Evolutionary conservation across 2,888 invertebrate species (phyloP), one percentile per base, ranked within the genome.

Genomic region (Abscondita cerata): DNA sequence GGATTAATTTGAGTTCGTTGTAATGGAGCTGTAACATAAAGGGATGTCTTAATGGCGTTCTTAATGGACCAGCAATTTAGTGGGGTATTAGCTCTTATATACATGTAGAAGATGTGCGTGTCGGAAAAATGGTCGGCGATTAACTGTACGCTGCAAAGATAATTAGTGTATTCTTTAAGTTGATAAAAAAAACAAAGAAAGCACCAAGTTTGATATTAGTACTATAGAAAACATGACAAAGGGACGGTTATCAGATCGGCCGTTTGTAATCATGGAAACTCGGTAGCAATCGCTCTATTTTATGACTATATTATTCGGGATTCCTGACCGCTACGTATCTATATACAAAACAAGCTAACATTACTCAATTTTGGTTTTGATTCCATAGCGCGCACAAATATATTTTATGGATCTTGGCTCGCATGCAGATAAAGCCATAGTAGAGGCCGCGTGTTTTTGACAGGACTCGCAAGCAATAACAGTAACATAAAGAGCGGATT

Each of bases 401-500:
- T 69, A 72, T 70, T 72, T 72, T 70, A 72, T 65, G 65, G 65
- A 64, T 54, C 52, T 60, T 64, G 66, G 62, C 57, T 56, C 65
- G 67, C 66, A 65, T 70, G 70, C 65, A 69, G 70, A 70, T 71
- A 70, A 67, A 66, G 62, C 58, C 64, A 64, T 65, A 44, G 69
- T 61, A 70, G 67, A 73, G 64, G 59, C 74, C 74, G 76, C 70
- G 71, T 80, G 79, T 79, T 79, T 78, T 78, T 78, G 78, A 78
- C 80, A 76, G 76, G 73, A 73, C 70, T 66, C 70, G 66, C 64
- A 66, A 70, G 78, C 77, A 78, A 80, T 80, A 80, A 79, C 79
- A 78, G 70, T 79, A 78, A 75, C 78, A 78, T 78, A 78, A 79
- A 78, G 72, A 76, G 72, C 69, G 74, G 73, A 73, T 76, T 76